A percentile compares a stretch with the other conserved stretches of the same genome.
Evolutionary conservation across 2,113 vertebrate genomes (phyloP).

Genomic region (Ascaphus truei): DNA sequence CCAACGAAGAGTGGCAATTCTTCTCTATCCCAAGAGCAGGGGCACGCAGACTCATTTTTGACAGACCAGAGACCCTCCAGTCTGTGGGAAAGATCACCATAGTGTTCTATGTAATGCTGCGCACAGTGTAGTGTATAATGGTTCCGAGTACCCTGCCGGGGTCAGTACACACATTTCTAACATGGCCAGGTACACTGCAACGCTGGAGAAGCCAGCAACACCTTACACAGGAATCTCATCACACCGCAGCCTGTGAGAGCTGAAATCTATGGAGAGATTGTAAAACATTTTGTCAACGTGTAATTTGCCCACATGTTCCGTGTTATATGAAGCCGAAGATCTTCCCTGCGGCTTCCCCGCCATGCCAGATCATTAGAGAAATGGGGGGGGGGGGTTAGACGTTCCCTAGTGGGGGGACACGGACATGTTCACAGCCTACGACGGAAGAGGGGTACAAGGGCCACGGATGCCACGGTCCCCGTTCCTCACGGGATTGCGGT

Average conservation of each 20-base stretch:
- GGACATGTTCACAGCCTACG: too few relatives aligned
- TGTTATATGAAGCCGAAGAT: neutral
- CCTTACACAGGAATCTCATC: neutral
- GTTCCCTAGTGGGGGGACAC: too few relatives aligned
- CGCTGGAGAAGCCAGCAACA: neutral
- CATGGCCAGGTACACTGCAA: neutral
- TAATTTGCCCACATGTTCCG: constrained; percentile 13
- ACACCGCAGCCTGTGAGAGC: neutral
- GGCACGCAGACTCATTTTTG: neutral
- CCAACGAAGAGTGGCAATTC: too few relatives aligned
- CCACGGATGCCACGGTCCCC: too few relatives aligned
- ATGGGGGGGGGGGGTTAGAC: too few relatives aligned
- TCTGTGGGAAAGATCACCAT: neutral
- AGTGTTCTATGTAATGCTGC: neutral
- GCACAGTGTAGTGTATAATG: neutral
- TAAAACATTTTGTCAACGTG: constrained; percentile 20
- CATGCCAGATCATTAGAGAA: too few relatives aligned
- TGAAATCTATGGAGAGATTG: neutral
- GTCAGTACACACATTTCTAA: too few relatives aligned
- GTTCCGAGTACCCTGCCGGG: neutral
- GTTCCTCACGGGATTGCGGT: too few relatives aligned
- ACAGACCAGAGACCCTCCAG: neutral
- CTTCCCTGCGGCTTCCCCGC: too few relatives aligned
- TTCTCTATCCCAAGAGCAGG: neutral
- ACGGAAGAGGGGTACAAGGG: too few relatives aligned